phyloP scores from a whole-genome alignment of 2,888 invertebrate species.

The Polydesmus complanatus region DNA sequence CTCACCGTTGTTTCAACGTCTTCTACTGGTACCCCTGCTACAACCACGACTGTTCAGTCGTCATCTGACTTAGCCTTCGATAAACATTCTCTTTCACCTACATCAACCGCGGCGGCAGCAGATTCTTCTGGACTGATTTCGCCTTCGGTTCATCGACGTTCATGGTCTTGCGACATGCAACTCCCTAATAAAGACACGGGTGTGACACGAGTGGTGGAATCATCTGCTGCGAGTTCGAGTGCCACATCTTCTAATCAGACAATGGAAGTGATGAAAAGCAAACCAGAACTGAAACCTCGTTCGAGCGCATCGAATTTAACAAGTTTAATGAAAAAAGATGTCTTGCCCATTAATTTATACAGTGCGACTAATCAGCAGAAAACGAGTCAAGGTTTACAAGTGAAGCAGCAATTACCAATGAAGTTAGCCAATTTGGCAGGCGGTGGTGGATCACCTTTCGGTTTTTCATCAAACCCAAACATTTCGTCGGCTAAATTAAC shows the following conservation, averaged over 20 bases:
- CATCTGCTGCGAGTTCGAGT: neutral
- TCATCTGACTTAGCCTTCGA: constrained; percentile 17
- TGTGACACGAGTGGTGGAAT: neutral
- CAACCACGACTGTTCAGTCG: constrained; percentile 22
- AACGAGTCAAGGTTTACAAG: constrained; percentile 33
- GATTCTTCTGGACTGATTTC: neutral
- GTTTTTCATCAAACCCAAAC: neutral
- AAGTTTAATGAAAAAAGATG: constrained; percentile 9
- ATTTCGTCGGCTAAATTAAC: neutral
- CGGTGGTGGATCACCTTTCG: constrained; percentile 7
- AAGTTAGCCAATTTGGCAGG: constrained; percentile 55
- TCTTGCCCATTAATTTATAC: constrained; percentile 52
- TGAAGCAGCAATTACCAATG: constrained; percentile 79
- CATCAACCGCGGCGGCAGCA: neutral
- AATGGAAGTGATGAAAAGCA: constrained; percentile 4
- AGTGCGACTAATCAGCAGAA: constrained; percentile 65
- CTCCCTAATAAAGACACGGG: constrained; percentile 22
- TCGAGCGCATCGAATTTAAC: constrained; percentile 8
- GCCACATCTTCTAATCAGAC: constrained; percentile 10
- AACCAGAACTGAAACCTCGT: constrained; percentile 8
- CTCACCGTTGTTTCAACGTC: constrained; percentile 35
- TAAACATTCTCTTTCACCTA: constrained; percentile 19
- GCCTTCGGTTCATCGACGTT: constrained; percentile 18
- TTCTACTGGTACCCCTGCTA: constrained; percentile 25
- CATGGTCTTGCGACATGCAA: constrained; percentile 19